phyloP scores from a whole-genome alignment of 2,113 vertebrate species.

The Larimichthys crocea region DNA sequence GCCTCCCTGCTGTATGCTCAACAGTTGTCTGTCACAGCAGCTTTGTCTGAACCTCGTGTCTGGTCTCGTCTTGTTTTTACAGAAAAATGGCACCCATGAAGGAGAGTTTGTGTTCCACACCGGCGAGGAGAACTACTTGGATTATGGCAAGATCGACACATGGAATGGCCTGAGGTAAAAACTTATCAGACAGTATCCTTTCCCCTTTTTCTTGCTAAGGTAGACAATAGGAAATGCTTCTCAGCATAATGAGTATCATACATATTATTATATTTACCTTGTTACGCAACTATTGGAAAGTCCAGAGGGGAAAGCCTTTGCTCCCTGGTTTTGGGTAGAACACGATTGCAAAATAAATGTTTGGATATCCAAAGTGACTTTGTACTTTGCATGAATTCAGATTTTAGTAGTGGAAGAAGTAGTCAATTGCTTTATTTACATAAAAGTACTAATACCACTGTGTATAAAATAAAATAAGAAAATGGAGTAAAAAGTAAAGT shows the following conservation, averaged over 20 bases:
- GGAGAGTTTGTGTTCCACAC: slow-evolving; percentile 95
- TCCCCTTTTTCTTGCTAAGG: no score
- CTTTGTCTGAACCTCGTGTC: slow-evolving; percentile 32
- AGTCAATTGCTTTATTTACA: background rate
- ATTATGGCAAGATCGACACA: slow-evolving; percentile 93
- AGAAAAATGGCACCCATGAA: slow-evolving; percentile 97
- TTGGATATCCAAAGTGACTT: slow-evolving; percentile 39
- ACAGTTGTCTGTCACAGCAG: background rate
- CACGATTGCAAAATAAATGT: slow-evolving; percentile 55
- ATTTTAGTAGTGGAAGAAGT: slow-evolving; percentile 2
- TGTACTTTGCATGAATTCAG: slow-evolving; percentile 36
- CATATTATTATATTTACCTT: slow-evolving; percentile 5
- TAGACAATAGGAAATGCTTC: no score
- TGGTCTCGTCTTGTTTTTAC: slow-evolving; percentile 30
- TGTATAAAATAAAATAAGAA: no score
- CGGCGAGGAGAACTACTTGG: slow-evolving; percentile 89
- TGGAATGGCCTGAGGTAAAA: slow-evolving; percentile 95
- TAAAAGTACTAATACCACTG: background rate
- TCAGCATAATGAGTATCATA: background rate
- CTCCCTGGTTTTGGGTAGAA: slow-evolving; percentile 17
- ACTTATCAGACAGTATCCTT: background rate
- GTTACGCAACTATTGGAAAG: slow-evolving; percentile 28
- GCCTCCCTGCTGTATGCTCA: background rate
- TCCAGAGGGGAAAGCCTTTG: slow-evolving; percentile 50
- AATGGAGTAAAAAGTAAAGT: no score